Evolutionary conservation across 2,113 vertebrate species (phyloP), one percentile per base, ranked within the genome.

Genomic region (Todiramphus chloris): DNA sequence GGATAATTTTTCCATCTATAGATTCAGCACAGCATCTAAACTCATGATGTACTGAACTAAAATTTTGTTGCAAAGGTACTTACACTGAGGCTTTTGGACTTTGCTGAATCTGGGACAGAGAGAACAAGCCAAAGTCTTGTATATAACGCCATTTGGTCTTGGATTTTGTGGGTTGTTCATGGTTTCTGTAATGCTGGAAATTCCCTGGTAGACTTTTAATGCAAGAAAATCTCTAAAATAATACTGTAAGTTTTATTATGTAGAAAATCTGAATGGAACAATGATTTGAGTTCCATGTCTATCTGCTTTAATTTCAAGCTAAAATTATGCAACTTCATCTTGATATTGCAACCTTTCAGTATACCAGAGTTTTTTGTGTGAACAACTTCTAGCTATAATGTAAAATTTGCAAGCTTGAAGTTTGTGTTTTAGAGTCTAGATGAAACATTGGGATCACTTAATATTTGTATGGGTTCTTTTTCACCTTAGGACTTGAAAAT

Each of bases 111-210:
- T 63, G 16, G 69, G 13, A 6, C 13, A 39, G 1, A 77, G 9
- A 63, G 8, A 87, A 44, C 4, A n/a, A 16, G 11, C 0, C 6
- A 59, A 89, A 62, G 16, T n/a, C 1, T 14, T 69, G 55, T 48
- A 18, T 28, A 14, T n/a, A 3, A 3, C 62, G 7, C 6, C 50
- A 3, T 39, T 37, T 76, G 4, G 27, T 8, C 0, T 2, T 44
- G 7, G 64, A 67, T 55, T 70, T 77, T 78, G 4, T 30, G 19
- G 19, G 24, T 81, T 46, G 9, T 11, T 55, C 59, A 16, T 58
- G 7, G 1, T 23, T 85, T 85, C 33, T 72, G 12, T 28, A 6
- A 23, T 21, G 39, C 5, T 33, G 4, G 8, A 78, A 70, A 63
- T 55, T 70, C 13, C 37, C 11, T 86, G 9, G 18, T 46, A 91